phyloP scores from a whole-genome alignment of 2,888 invertebrate genomes.

The Scelioninae gen. 2 region DNA sequence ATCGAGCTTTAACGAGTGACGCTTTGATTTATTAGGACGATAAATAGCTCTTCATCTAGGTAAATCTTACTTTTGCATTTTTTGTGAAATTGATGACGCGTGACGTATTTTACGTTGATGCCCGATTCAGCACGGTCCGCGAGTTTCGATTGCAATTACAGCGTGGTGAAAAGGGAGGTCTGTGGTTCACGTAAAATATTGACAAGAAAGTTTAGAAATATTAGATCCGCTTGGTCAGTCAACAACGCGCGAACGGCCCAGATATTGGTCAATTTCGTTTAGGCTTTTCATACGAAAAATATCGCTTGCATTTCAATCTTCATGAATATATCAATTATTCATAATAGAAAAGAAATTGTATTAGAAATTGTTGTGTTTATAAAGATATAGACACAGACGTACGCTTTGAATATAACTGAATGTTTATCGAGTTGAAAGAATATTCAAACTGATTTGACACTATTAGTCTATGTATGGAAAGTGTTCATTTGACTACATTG shows the following conservation, averaged over 20 bases:
- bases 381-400: too few species aligned
- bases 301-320: too few species aligned
- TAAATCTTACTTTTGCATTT: slow-evolving; percentile 43
- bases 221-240: slow-evolving; percentile 66
- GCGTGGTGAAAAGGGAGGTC: slow-evolving; percentile 50
- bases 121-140: slow-evolving; percentile 29
- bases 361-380: too few species aligned
- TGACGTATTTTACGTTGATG: slow-evolving; percentile 51
- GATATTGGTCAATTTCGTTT: slow-evolving; percentile 45
- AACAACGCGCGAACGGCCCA: slow-evolving; percentile 59
- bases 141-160: slow-evolving; percentile 55
- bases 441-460: too few species aligned
- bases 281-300: slow-evolving; percentile 13
- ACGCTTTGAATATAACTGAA: too few species aligned
- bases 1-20: not conserved
- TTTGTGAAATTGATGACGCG: slow-evolving; percentile 55
- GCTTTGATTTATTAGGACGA: slow-evolving; percentile 31
- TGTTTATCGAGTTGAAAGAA: too few species aligned
- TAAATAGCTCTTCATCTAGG: slow-evolving; percentile 35
- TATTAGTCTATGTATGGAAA: too few species aligned
- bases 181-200: slow-evolving; percentile 63
- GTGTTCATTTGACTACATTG: too few species aligned
- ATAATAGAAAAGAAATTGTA: too few species aligned
- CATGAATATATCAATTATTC: too few species aligned
- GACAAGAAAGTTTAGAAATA: slow-evolving; percentile 66